Conservation (phyloP, 2,113 vertebrate species). For the Melanerpes formicivorus region DNA sequence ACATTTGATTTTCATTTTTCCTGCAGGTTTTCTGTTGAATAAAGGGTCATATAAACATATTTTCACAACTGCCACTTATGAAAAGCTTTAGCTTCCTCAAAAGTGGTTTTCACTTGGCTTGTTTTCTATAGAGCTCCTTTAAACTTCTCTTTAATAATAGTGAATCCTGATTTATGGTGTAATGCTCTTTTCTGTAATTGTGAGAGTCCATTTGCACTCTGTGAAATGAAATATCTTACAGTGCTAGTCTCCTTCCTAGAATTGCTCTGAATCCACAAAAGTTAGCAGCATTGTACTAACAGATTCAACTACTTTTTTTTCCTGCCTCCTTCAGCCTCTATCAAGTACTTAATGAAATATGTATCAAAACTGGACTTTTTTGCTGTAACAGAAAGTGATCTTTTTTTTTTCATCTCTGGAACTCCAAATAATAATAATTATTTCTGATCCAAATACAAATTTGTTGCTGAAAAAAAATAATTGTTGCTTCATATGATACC, state of each 20-base stretch:
- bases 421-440: background rate
- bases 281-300: background rate
- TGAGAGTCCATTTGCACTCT: background rate
- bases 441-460: background rate
- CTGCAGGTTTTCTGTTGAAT: background rate
- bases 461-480: background rate
- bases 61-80: background rate
- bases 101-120: background rate
- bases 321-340: background rate
- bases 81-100: background rate
- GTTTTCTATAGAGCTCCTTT: background rate
- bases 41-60: background rate
- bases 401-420: background rate
- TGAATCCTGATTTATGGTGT: background rate
- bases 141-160: background rate
- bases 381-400: background rate
- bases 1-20: conserved; percentile 10
- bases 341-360: background rate
- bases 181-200: background rate
- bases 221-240: background rate
- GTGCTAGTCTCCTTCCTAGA: background rate
- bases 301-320: background rate
- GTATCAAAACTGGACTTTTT: background rate
- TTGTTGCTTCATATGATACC: background rate
- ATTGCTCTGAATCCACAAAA: background rate